phyloP scores from a whole-genome alignment of 2,888 invertebrate genomes.

The Spilarctia lutea region DNA sequence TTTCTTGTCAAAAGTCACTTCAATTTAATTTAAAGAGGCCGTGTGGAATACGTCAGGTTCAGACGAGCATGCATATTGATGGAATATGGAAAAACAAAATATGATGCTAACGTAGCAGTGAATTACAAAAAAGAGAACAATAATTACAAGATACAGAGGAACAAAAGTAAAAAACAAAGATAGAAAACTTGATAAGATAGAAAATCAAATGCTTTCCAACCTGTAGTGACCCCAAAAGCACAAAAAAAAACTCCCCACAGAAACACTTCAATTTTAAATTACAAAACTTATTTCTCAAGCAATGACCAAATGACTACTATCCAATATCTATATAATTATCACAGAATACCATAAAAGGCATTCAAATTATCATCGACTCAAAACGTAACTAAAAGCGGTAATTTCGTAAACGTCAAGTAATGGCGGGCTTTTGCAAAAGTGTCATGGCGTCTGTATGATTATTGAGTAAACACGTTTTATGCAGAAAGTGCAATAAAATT shows the following conservation, averaged over 20 bases:
- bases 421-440: not conserved
- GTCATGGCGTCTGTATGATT: slow-evolving; percentile 3
- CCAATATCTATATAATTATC: not conserved
- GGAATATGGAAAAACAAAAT: too few species aligned
- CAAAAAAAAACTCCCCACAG: not conserved
- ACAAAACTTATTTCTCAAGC: not conserved
- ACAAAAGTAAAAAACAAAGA: too few species aligned
- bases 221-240: not conserved
- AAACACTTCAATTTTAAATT: not conserved
- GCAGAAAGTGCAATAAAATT: not conserved
- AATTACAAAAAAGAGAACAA: too few species aligned
- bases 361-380: slow-evolving; percentile 23
- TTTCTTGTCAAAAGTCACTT: too few species aligned
- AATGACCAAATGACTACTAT: not conserved
- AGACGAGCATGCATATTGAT: too few species aligned
- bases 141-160: too few species aligned
- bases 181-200: not conserved
- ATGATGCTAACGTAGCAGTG: too few species aligned
- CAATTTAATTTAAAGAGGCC: too few species aligned
- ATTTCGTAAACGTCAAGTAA: slow-evolving; percentile 4
- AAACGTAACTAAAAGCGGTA: slow-evolving; percentile 9
- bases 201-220: not conserved
- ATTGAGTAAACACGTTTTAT: slow-evolving; percentile 6
- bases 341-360: not conserved
- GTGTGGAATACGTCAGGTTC: too few species aligned